phyloP scores from a whole-genome alignment of 2,888 invertebrate species.

The Galerucella nymphaeae region DNA sequence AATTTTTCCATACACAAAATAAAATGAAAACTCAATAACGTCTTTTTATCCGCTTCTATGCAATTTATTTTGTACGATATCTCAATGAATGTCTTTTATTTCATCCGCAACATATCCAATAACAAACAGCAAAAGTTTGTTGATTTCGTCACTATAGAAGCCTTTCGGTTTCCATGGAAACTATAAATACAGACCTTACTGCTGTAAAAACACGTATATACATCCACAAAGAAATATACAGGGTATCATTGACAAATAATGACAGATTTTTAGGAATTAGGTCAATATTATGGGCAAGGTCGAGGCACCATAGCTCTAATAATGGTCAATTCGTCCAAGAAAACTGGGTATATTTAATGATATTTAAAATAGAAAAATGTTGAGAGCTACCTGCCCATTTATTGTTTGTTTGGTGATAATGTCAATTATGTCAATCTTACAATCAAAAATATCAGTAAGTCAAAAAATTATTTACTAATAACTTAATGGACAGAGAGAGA shows the following conservation, averaged over 20 bases:
- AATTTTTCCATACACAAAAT: neutral
- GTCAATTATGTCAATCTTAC: slow-evolving; percentile 3
- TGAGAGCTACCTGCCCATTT: slow-evolving; percentile 21
- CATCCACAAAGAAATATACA: too few relatives aligned
- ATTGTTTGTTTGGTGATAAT: slow-evolving; percentile 33
- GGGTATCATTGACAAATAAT: too few relatives aligned
- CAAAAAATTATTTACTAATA: neutral
- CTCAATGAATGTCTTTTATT: neutral
- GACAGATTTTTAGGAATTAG: too few relatives aligned
- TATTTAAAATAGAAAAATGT: slow-evolving; percentile 1
- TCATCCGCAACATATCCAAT: neutral
- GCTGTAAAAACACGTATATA: too few relatives aligned
- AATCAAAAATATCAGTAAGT: neutral
- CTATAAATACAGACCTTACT: neutral
- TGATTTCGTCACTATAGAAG: neutral
- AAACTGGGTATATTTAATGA: neutral
- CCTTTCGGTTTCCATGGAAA: slow-evolving; percentile 12
- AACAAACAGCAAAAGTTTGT: neutral
- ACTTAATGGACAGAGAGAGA: neutral
- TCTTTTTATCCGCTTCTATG: too few relatives aligned
- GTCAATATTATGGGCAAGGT: too few relatives aligned
- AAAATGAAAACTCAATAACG: too few relatives aligned
- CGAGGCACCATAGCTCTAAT: too few relatives aligned
- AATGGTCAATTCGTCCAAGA: neutral
- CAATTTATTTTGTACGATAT: neutral